Evolutionary conservation across 2,888 invertebrate species (phyloP).

Genomic region (Congeria kusceri): DNA sequence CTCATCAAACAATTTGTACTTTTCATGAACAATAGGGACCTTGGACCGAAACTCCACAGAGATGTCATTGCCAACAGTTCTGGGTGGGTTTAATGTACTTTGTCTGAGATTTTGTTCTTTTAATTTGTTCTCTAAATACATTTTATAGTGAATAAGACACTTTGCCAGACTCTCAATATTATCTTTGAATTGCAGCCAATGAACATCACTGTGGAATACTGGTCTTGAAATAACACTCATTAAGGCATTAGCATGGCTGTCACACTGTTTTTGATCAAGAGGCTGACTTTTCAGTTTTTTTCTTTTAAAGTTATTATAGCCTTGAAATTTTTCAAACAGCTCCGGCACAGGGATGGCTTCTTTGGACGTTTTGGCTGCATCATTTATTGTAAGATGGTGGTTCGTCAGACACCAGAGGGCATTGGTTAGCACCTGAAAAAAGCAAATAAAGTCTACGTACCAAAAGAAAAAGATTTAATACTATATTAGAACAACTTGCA

Average conservation of each 20-base stretch:
- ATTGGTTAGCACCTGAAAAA: constrained; percentile 51
- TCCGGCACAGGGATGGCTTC: constrained; percentile 3
- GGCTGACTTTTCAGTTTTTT: too few species aligned
- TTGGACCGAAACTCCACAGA: constrained; percentile 17
- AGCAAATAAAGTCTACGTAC: too few species aligned
- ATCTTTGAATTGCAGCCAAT: background rate
- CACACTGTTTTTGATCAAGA: background rate
- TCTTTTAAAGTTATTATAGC: too few species aligned
- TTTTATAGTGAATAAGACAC: constrained; percentile 12
- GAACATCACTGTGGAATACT: too few species aligned
- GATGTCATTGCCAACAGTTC: constrained; percentile 19
- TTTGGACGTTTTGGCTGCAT: background rate
- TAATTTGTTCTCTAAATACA: constrained; percentile 2
- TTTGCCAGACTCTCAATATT: constrained; percentile 12
- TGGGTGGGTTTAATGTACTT: constrained; percentile 9
- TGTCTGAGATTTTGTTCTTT: background rate
- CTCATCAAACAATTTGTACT: constrained; percentile 16
- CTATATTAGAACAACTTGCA: too few species aligned
- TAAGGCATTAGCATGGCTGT: constrained; percentile 12
- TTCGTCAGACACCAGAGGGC: constrained; percentile 31
- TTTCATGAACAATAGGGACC: constrained; percentile 1
- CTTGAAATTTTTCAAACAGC: too few species aligned
- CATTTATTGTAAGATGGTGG: constrained; percentile 9
- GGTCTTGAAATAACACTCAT: constrained; percentile 7
- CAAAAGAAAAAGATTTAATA: too few species aligned